These are phyloP conservation scores for Sula dactylatra DNA, from an alignment of 2,113 vertebrate species.

Conservation along the genomic window DNA sequence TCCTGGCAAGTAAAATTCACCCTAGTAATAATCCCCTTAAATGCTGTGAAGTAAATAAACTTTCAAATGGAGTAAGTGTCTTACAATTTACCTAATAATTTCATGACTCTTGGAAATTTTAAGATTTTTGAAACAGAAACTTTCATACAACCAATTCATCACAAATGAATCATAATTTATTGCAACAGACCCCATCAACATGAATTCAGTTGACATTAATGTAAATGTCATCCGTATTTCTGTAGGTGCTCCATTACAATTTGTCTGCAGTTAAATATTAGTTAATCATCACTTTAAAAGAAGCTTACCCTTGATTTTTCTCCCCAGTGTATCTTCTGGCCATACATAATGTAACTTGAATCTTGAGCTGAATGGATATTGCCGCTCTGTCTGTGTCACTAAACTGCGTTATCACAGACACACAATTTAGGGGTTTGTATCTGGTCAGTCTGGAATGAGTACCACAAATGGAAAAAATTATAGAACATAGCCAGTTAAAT, in stretches of 20 bases:
- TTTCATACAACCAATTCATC: not conserved
- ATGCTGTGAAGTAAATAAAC: not conserved
- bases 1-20: not conserved
- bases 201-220: not conserved
- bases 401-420: not conserved
- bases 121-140: not conserved
- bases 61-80: not conserved
- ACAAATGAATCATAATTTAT: not conserved
- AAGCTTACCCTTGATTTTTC: not conserved
- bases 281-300: not conserved
- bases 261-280: not conserved
- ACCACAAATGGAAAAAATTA: not conserved
- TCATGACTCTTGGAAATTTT: not conserved
- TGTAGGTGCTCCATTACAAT: not conserved
- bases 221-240: not conserved
- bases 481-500: not conserved
- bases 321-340: not conserved
- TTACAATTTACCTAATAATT: not conserved
- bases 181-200: not conserved
- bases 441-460: not conserved
- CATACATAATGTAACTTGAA: not conserved
- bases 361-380: not conserved
- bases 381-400: not conserved
- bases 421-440: not conserved
- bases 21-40: not conserved